These are phyloP conservation scores for Zenarchopterus dispar DNA, from an alignment of 2,797 vertebrate species.

Conservation along the genomic window DNA sequence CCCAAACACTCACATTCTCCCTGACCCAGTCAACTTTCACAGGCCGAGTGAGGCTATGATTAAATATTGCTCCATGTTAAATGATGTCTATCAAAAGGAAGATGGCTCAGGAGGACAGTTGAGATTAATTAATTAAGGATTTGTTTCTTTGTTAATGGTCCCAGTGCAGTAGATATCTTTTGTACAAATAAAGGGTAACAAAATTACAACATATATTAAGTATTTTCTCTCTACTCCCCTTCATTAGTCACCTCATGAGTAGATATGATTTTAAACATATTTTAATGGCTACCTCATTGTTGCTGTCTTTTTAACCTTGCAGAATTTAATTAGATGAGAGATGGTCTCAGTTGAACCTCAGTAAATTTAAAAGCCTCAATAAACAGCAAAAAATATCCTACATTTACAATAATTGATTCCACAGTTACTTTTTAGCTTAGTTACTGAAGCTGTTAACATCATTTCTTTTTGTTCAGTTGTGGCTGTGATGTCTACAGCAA, in stretches of 20 bases:
- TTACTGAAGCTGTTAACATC: background rate
- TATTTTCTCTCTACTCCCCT: background rate
- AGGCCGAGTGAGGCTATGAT: slow-evolving; percentile 21
- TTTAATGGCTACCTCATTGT: background rate
- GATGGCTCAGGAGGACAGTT: slow-evolving; percentile 19
- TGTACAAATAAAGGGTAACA: background rate
- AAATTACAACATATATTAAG: background rate
- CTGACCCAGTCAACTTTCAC: slow-evolving; percentile 45
- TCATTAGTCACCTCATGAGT: background rate
- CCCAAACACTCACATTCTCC: slow-evolving; percentile 35
- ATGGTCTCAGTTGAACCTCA: background rate
- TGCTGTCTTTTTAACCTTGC: no score
- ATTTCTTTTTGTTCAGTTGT: background rate
- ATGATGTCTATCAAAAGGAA: slow-evolving; percentile 34
- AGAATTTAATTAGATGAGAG: no score
- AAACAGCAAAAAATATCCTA: no score
- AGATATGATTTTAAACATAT: background rate
- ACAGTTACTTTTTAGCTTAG: background rate
- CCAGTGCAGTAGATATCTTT: background rate
- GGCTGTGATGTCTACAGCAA: background rate
- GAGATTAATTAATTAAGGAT: slow-evolving; percentile 31
- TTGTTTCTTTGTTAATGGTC: background rate
- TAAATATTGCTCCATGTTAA: slow-evolving; percentile 36
- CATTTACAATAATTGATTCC: background rate
- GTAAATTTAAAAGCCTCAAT: background rate